These are phyloP conservation scores for Littorina saxatilis DNA, from an alignment of 1,140 invertebrate genomes.

Conservation along the genomic window DNA sequence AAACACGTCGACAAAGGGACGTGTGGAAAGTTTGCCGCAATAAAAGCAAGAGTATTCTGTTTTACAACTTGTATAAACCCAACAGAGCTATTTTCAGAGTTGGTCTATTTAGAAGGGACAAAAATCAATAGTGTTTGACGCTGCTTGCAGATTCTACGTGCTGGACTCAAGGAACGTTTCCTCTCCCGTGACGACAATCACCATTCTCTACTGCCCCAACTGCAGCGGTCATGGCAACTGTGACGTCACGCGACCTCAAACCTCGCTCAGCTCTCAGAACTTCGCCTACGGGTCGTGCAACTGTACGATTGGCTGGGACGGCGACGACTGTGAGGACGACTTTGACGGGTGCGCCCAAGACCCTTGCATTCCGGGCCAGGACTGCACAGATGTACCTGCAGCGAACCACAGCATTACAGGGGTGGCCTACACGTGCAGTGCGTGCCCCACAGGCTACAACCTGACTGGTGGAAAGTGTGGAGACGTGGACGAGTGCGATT, in stretches of 20 bases:
- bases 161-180: background rate
- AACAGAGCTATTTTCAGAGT: too few relatives aligned
- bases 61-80: too few relatives aligned
- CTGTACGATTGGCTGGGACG: background rate
- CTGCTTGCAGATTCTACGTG: background rate
- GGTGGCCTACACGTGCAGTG: conserved; percentile 33
- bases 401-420: background rate
- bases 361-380: conserved; percentile 37
- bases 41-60: too few relatives aligned
- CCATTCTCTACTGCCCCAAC: background rate
- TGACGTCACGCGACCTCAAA: background rate
- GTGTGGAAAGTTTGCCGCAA: too few relatives aligned
- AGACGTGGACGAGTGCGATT: background rate
- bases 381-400: conserved; percentile 37
- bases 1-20: too few relatives aligned
- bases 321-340: conserved; percentile 30
- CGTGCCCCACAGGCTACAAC: conserved; percentile 31
- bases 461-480: background rate
- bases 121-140: too few relatives aligned
- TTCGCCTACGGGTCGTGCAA: background rate
- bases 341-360: conserved; percentile 27
- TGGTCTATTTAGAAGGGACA: too few relatives aligned
- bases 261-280: background rate
- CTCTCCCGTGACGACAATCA: background rate
- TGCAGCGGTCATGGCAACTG: background rate